These are phyloP conservation scores for Drosophila pseudotakahashii DNA, from an alignment of 2,888 invertebrate genomes.

Conservation along the genomic window DNA sequence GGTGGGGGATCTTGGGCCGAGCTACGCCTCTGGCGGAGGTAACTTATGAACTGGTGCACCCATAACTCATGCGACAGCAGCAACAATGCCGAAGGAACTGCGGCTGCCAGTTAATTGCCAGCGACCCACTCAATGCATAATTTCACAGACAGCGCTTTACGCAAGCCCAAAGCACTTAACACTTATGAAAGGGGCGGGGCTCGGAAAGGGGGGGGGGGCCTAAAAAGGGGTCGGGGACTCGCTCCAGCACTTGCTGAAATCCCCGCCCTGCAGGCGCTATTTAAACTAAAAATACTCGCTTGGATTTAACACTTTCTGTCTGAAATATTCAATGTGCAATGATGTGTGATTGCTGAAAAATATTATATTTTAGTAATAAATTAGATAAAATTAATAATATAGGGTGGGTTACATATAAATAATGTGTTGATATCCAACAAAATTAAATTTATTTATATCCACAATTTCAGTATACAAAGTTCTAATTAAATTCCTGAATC, in stretches of 20 bases:
- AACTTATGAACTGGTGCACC: constrained; percentile 27
- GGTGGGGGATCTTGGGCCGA: no score
- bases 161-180: constrained; percentile 52
- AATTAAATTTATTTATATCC: no score
- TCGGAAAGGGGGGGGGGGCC: background rate
- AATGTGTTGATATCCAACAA: no score
- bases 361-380: no score
- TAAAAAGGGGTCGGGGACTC: background rate
- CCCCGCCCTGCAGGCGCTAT: constrained; percentile 54
- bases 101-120: constrained; percentile 63
- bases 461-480: no score
- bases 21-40: constrained; percentile 23
- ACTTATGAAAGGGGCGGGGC: constrained; percentile 20
- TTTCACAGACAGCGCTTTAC: constrained; percentile 52
- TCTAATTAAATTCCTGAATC: no score
- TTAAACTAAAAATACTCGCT: constrained; percentile 36
- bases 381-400: no score
- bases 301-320: constrained; percentile 38
- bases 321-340: no score
- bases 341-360: no score
- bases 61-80: constrained; percentile 57
- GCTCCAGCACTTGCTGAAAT: constrained; percentile 16
- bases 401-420: no score
- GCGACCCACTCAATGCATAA: constrained; percentile 45
- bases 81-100: constrained; percentile 31